A percentile compares a stretch with the other conserved stretches of the same genome.
Evolutionary conservation across 1,140 invertebrate species (phyloP).

Genomic region (Panagrolaimus sp.): DNA sequence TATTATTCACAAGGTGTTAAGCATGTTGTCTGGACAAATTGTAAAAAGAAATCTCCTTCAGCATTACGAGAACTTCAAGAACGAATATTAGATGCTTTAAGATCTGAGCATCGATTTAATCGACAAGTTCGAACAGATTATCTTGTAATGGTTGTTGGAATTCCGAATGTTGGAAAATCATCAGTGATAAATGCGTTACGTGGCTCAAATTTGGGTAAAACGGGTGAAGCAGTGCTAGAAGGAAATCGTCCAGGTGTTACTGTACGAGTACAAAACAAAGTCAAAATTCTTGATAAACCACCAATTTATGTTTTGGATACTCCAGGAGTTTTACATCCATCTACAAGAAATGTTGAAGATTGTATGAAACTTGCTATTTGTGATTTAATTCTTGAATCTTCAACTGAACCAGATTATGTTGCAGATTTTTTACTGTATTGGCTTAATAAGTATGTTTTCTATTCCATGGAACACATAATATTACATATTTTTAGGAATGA

Average conservation of each 20-base stretch:
- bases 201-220: constrained; percentile 66
- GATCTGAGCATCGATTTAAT: constrained; percentile 50
- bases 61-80: constrained; percentile 33
- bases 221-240: constrained; percentile 40
- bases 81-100: constrained; percentile 47
- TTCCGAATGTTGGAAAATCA: constrained; percentile 97
- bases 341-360: constrained; percentile 70
- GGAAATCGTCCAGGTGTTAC: constrained; percentile 74
- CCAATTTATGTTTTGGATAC: constrained; percentile 83
- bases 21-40: constrained; percentile 55
- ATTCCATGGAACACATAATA: neutral
- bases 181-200: constrained; percentile 84
- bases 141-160: constrained; percentile 68
- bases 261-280: constrained; percentile 73
- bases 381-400: constrained; percentile 67
- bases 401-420: constrained; percentile 74
- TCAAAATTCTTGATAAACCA: constrained; percentile 74
- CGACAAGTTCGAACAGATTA: constrained; percentile 55
- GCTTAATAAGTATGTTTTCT: constrained; percentile 69
- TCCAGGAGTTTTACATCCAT: constrained; percentile 82
- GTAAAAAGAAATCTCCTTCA: constrained; percentile 37
- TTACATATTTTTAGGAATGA: constrained; percentile 59
- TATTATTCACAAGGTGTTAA: constrained; percentile 42
- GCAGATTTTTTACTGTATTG: constrained; percentile 87
- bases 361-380: constrained; percentile 84